These are phyloP conservation scores for Epicauta chinensis DNA, from an alignment of 1,140 invertebrate species.

Conservation along the genomic window DNA sequence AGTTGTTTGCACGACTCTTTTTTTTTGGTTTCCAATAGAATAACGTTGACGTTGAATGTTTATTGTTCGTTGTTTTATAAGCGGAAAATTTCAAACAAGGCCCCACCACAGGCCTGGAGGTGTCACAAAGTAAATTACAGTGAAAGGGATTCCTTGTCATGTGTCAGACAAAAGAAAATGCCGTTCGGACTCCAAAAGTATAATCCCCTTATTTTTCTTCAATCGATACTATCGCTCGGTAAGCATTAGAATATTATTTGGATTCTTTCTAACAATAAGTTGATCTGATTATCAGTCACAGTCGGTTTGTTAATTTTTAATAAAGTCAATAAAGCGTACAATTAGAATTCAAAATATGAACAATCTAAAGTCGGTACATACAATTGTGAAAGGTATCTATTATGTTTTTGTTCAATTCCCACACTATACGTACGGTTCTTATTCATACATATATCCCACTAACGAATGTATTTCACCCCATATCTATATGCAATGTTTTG, in stretches of 20 bases:
- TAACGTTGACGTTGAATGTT: constrained; percentile 14
- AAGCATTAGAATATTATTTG: constrained; percentile 10
- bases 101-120: constrained; percentile 14
- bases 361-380: too few species aligned
- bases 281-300: too few species aligned
- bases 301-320: too few species aligned
- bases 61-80: constrained; percentile 1
- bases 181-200: constrained; percentile 11
- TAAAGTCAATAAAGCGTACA: too few species aligned
- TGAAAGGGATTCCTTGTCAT: constrained; percentile 35
- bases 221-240: constrained; percentile 16
- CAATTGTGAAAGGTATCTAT: constrained; percentile 19
- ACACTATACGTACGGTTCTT: constrained; percentile 6
- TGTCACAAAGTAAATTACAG: constrained; percentile 30
- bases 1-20: too few species aligned
- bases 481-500: constrained; percentile 19
- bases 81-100: background rate
- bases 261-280: too few species aligned
- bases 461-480: constrained; percentile 16
- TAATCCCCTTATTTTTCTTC: constrained; percentile 22
- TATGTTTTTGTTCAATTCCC: constrained; percentile 14
- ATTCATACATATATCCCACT: constrained; percentile 18
- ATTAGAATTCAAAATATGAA: too few species aligned
- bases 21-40: constrained; percentile 4
- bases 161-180: constrained; percentile 22